Conservation (phyloP, 1,140 invertebrate genomes). For the Zelostemma sp. region DNA sequence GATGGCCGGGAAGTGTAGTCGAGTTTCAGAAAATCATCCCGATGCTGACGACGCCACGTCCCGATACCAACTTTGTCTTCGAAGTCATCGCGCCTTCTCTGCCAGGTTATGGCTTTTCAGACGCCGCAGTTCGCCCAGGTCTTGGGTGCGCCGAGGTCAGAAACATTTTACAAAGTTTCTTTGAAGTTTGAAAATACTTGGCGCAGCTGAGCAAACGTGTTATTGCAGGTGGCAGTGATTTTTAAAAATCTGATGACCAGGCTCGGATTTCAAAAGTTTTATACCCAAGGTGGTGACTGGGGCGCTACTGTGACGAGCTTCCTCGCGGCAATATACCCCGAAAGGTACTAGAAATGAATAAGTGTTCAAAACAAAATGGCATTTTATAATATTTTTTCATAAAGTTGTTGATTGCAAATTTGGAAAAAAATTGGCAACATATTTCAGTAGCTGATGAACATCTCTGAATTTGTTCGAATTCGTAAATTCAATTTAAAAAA, state of each 20-base stretch:
- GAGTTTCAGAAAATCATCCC: conserved; percentile 90
- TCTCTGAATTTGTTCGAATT: no score
- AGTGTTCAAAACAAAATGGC: no score
- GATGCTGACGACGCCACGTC: conserved; percentile 73
- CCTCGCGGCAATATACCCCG: conserved; percentile 78
- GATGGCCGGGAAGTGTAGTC: conserved; percentile 91
- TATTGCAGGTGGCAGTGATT: conserved; percentile 76
- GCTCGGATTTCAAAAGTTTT: conserved; percentile 82
- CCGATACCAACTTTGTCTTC: conserved; percentile 78
- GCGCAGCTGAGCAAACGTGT: no score
- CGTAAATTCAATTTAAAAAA: no score
- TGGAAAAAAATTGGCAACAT: no score
- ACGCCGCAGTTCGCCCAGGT: conserved; percentile 57
- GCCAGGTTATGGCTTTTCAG: conserved; percentile 85
- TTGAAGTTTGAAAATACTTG: no score
- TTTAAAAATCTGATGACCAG: conserved; percentile 87
- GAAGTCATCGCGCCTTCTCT: conserved; percentile 83
- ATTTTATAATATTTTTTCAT: no score
- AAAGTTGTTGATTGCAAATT: no score
- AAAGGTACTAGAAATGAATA: conserved; percentile 62
- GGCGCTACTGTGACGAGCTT: conserved; percentile 74
- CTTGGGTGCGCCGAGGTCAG: conserved; percentile 53
- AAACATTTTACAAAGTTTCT: conserved; percentile 10
- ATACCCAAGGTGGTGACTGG: conserved; percentile 91
- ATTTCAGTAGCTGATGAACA: no score